Evolutionary conservation across 2,888 invertebrate genomes (phyloP).

Genomic region (Chelonus formosanus): DNA sequence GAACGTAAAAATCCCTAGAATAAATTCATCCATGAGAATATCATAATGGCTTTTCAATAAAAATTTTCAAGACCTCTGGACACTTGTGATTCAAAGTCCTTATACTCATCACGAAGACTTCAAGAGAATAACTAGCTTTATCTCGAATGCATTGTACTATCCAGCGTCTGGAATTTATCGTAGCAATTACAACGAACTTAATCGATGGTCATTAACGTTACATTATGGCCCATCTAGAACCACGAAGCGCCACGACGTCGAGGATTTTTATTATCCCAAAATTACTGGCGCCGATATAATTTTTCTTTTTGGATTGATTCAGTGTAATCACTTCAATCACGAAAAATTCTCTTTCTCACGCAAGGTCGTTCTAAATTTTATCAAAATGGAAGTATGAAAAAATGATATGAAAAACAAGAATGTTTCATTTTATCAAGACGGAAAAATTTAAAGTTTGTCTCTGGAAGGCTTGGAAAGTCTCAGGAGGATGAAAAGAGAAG

Average conservation of each 20-base stretch:
- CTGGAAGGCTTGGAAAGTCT: background rate
- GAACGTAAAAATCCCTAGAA: no score
- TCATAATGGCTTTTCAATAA: no score
- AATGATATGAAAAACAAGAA: conserved; percentile 6
- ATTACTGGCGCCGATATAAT: conserved; percentile 39
- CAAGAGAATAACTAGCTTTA: conserved; percentile 24
- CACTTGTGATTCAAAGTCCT: background rate
- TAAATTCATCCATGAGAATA: no score
- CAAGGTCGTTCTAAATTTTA: conserved; percentile 5
- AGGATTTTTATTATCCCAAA: conserved; percentile 56
- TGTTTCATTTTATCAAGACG: conserved; percentile 9
- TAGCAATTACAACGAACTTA: conserved; percentile 57
- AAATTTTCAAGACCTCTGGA: no score
- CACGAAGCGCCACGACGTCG: conserved; percentile 20
- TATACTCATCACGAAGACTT: conserved; percentile 3
- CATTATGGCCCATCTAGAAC: conserved; percentile 49
- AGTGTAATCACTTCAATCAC: background rate
- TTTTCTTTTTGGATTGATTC: conserved; percentile 7
- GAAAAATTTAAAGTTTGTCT: background rate
- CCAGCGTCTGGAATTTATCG: conserved; percentile 56
- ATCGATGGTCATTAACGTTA: conserved; percentile 61
- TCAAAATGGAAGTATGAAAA: conserved; percentile 1
- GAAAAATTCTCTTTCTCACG: background rate
- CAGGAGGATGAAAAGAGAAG: conserved; percentile 16
- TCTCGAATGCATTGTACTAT: conserved; percentile 50